Evolutionary conservation across 1,140 invertebrate species (phyloP).

Genomic region (Cataglyphis hispanica): DNA sequence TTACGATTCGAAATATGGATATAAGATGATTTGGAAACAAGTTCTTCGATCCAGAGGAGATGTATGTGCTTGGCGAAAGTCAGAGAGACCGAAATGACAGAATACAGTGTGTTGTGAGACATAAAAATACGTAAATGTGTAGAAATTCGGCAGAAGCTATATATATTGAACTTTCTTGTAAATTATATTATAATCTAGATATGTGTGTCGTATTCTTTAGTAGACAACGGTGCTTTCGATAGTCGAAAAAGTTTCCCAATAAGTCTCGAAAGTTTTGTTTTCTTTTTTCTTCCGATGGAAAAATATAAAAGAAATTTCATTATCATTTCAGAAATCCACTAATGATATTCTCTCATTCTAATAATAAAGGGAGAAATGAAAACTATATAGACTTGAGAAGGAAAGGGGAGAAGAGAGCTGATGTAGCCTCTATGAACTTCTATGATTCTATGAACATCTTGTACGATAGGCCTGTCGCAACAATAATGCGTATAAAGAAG

Average conservation of each 20-base stretch:
- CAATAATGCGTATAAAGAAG: constrained; percentile 49
- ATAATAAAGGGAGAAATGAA: not conserved
- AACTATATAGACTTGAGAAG: not conserved
- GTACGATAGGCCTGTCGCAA: constrained; percentile 72
- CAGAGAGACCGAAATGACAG: constrained; percentile 25
- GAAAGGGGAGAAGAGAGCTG: constrained; percentile 12
- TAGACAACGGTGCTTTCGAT: constrained; percentile 7
- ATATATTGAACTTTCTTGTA: not conserved
- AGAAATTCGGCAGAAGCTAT: constrained; percentile 24
- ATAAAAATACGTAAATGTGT: constrained; percentile 10
- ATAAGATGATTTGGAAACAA: not conserved
- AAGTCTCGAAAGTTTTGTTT: not conserved
- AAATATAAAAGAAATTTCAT: not conserved
- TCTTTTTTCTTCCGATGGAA: not conserved
- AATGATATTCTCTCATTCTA: not conserved
- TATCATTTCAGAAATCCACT: not conserved
- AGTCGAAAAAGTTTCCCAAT: not conserved
- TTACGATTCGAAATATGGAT: not conserved
- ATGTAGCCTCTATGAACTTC: constrained; percentile 42
- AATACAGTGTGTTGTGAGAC: not conserved
- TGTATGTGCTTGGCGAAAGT: constrained; percentile 2
- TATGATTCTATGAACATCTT: constrained; percentile 59
- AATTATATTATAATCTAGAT: constrained; percentile 55
- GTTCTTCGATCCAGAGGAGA: not conserved
- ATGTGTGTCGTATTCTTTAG: constrained; percentile 45